Base-by-base conservation (phyloP, 1,140 invertebrate genomes). In the Neodiprion fabricii region DNA sequence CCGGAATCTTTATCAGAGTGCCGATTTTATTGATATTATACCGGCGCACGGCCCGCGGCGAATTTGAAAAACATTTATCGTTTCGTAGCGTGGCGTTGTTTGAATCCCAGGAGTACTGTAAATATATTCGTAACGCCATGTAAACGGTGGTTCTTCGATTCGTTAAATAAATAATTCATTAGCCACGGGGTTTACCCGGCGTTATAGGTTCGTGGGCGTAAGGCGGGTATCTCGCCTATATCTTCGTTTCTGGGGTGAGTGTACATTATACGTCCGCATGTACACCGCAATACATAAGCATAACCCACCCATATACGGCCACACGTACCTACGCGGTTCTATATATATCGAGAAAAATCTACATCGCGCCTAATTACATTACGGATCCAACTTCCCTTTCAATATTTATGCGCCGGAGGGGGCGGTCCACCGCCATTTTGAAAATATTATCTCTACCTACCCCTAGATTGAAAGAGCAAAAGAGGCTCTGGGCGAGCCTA, bases 341-440 rank as follows among this genome's bases (percentile, higher is more conserved):
- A 61, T 61, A 61, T 61, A 61, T 61, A 61, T 61, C 53, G 11
- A 9, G 7, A 61, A 61, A 61, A 61, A 61, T 61, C 53, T 61
- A 61, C 53, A 61, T 61, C 53, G 53, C n/a, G 53, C 53, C 53
- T 61, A 61, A 61, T 61, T 61, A 61, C 53, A 61, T 61, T 61
- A 61, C 53, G 53, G 53, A 61, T 61, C 53, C 53, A 61, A 61
- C 53, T 61, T 61, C 53, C 53, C 53, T 61, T 61, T 61, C 53
- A 61, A 61, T 61, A 61, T 61, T 61, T 61, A 61, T 61, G 53
- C 9, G 53, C 8, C 53, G n/a, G 53, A 17, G 53, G 53, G 53
- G 53, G 53, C 11, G 5, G 53, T 4, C 53, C 11, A 61, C 11
- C 53, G 53, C 53, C 53, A 61, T 61, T 61, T 61, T 61, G 53